Evolutionary conservation across 2,797 vertebrate genomes (phyloP).

Genomic region (Lepilemur ruficaudatus): DNA sequence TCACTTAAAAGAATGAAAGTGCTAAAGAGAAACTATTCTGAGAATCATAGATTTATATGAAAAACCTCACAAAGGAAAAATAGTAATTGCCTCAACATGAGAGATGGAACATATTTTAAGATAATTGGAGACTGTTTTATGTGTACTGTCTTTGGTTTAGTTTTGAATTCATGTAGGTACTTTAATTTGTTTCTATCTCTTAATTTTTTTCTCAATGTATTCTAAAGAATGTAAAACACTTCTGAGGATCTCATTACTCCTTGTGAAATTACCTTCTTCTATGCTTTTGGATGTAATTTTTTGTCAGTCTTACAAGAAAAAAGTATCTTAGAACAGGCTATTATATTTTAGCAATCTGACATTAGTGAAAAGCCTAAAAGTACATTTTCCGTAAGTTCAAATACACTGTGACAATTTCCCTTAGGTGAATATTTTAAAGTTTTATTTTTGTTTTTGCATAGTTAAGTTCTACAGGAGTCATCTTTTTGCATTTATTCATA

Average conservation of each 20-base stretch:
- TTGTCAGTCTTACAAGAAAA: slow-evolving; percentile 43
- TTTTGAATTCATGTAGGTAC: slow-evolving; percentile 39
- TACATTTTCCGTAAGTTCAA: slow-evolving; percentile 17
- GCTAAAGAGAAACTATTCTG: neutral
- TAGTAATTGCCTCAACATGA: slow-evolving; percentile 32
- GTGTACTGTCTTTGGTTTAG: slow-evolving; percentile 51
- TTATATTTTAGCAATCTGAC: neutral
- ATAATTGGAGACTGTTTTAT: slow-evolving; percentile 60
- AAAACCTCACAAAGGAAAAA: slow-evolving; percentile 47
- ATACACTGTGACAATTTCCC: neutral
- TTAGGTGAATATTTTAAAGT: slow-evolving; percentile 30
- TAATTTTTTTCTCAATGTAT: slow-evolving; percentile 40
- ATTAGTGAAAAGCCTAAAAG: slow-evolving; percentile 31
- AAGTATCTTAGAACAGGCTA: neutral
- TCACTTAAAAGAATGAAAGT: slow-evolving; percentile 7
- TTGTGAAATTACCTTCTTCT: slow-evolving; percentile 61
- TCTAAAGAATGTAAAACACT: slow-evolving; percentile 53
- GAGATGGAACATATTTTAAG: slow-evolving; percentile 46
- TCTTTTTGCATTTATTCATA: neutral
- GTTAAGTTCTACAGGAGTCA: slow-evolving; percentile 27
- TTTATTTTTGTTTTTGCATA: neutral
- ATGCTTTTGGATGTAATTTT: slow-evolving; percentile 26
- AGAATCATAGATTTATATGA: neutral
- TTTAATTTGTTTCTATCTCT: slow-evolving; percentile 64
- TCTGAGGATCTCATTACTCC: slow-evolving; percentile 44